Percentiles rank a stretch among this genome's conserved stretches.
Conservation (phyloP, 2,888 invertebrate genomes). For the Micoletzkya japonica region DNA sequence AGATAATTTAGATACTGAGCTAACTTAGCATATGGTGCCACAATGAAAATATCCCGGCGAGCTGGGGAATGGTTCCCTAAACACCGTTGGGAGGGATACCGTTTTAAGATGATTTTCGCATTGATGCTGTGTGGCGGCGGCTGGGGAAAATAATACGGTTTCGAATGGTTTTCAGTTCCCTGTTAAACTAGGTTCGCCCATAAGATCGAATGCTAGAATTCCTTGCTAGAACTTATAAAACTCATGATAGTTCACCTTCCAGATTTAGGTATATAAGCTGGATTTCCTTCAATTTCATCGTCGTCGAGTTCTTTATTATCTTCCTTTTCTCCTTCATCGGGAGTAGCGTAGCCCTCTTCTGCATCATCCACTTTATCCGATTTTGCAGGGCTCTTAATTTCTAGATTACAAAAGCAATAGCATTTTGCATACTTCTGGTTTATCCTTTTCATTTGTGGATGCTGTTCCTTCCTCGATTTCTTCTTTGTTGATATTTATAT, state of each 20-base stretch:
- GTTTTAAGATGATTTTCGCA: no score
- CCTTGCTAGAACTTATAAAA: background rate
- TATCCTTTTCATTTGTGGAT: background rate
- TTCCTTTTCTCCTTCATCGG: slow-evolving; percentile 9
- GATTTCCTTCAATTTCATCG: slow-evolving; percentile 11
- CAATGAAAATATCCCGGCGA: no score
- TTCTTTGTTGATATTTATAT: background rate
- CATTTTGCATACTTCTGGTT: background rate
- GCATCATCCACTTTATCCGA: background rate
- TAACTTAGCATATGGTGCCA: no score
- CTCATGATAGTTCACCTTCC: slow-evolving; percentile 4
- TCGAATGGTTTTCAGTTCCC: background rate
- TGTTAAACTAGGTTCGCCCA: no score
- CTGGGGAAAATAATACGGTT: background rate
- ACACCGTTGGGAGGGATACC: no score
- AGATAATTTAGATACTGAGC: background rate
- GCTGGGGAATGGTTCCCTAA: no score
- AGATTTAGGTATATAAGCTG: slow-evolving; percentile 25
- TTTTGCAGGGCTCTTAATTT: background rate
- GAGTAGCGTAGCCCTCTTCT: slow-evolving; percentile 12
- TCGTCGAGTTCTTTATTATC: slow-evolving; percentile 21
- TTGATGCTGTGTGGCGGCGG: background rate
- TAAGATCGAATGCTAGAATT: background rate
- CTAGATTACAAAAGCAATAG: no score
- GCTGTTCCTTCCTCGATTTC: background rate